Base-by-base conservation (phyloP, 2,888 invertebrate species). In the Eupithecia vulgata region DNA sequence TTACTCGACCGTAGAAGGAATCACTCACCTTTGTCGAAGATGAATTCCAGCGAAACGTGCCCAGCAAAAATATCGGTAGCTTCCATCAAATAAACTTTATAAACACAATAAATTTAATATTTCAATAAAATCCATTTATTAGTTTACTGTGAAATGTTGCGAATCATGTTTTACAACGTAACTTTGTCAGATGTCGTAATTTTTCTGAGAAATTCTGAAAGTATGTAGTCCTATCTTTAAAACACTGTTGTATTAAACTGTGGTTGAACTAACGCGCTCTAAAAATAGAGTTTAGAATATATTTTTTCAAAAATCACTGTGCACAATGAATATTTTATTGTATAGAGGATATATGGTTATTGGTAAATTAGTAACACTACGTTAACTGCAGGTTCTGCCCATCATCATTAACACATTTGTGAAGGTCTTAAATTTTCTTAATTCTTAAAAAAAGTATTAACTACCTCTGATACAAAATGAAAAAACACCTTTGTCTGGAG, bases 31-130 rank as follows among this genome's bases (percentile, higher is more conserved):
- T 61, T 61, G 25, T 42, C 6, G 35, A 64, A 21, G 73, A 72
- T 10, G 10, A 70, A 76, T 61, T 68, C 67, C 48, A 30, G 64
- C 69, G 34, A 30, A 71, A 73, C 77, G 67, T 71, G 34, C 69
- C 65, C 48, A 35, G 17, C 6, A 8, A 25, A 57, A 52, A 57
- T 67, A 59, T 57, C 62, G 72, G n/a, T 67, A 71, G 42, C 17
- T 57, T 59, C 57, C 72, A 70, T 72, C 12, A 61, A 74, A 67
- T 65, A 37, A 65, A 69, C 40, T 68, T 73, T 75, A 72, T 42
- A 40, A 68, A 71, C 61, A 21, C 72, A 72, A 68, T 68, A 40
- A 65, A 40, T 21, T 12, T 37, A 40, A n/a, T n/a, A 64, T 64
- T 37, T 64, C n/a, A 21, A n/a, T 35, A 35, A 62, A 40, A 10